A percentile compares a stretch with the other conserved stretches of the same genome.
Conservation (phyloP, 2,888 invertebrate genomes). For the Acleris sparsana region DNA sequence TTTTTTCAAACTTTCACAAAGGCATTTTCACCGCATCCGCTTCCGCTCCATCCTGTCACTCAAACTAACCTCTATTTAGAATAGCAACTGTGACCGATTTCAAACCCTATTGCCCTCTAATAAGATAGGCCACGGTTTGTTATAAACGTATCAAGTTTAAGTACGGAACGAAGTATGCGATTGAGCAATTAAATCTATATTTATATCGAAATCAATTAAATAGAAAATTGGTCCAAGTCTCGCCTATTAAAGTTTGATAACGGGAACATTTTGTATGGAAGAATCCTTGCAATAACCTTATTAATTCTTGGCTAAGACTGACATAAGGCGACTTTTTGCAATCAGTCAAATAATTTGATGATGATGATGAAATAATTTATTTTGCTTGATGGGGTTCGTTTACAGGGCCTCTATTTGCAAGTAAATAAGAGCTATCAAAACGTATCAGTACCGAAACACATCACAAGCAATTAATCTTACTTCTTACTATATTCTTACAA, state of each 20-base stretch:
- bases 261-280: neutral
- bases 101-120: constrained; percentile 24
- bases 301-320: no score
- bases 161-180: constrained; percentile 7
- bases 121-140: constrained; percentile 29
- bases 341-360: no score
- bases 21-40: neutral
- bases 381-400: no score
- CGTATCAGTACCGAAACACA: no score
- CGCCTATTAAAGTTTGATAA: neutral
- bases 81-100: constrained; percentile 13
- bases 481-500: no score
- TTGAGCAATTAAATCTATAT: constrained; percentile 31
- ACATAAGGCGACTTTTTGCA: no score
- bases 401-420: no score
- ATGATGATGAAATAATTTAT: no score
- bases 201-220: constrained; percentile 17
- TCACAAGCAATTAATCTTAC: no score
- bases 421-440: no score
- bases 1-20: neutral
- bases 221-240: constrained; percentile 21
- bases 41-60: constrained; percentile 9
- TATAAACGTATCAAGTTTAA: neutral
- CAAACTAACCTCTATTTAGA: neutral
- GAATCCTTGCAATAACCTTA: no score